A percentile compares a stretch with the other conserved stretches of the same genome.
Conservation (phyloP, 2,113 vertebrate genomes). For the Vanacampus margaritifer region DNA sequence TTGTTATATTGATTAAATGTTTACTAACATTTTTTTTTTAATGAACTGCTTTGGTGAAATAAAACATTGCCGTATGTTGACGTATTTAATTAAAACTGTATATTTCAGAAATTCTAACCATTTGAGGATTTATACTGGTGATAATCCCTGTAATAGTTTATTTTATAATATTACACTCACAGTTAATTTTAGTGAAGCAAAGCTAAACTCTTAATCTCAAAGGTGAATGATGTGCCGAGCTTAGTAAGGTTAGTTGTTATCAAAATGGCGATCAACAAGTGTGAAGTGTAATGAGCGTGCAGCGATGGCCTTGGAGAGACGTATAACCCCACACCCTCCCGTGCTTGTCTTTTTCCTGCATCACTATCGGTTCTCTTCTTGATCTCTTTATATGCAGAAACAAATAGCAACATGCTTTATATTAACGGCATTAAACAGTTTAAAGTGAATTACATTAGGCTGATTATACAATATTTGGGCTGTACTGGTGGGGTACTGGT, state of each 20-base stretch:
- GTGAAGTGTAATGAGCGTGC: constrained; percentile 36
- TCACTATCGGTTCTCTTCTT: no score
- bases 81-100: not conserved
- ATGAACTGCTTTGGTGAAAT: not conserved
- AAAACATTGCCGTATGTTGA: not conserved
- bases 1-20: not conserved
- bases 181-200: not conserved
- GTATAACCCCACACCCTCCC: not conserved
- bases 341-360: constrained; percentile 3
- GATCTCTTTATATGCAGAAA: not conserved
- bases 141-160: not conserved
- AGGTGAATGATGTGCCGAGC: not conserved
- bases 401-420: not conserved
- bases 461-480: not conserved
- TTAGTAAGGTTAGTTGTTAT: not conserved
- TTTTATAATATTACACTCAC: not conserved
- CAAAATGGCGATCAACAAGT: constrained; percentile 64
- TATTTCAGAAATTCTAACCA: not conserved
- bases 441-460: not conserved
- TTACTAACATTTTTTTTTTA: not conserved
- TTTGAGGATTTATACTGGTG: not conserved
- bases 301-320: constrained; percentile 24
- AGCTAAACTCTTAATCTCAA: not conserved
- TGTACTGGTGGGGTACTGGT: not conserved
- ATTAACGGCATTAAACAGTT: not conserved